Evolutionary conservation across 2,888 invertebrate genomes (phyloP).

Genomic region (Orthosia gracilis): DNA sequence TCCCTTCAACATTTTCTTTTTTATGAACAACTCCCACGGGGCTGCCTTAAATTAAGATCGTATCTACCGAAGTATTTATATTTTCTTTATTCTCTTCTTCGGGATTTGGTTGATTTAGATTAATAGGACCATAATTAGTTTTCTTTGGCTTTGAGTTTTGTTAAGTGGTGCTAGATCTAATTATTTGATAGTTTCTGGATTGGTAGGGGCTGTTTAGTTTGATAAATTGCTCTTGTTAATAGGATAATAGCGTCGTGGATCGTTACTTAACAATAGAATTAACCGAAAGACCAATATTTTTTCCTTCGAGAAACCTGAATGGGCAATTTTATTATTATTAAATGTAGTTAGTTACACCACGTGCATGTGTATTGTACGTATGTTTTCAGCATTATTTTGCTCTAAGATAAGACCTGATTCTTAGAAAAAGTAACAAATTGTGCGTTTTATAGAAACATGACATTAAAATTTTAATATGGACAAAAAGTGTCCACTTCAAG

Average conservation of each 20-base stretch:
- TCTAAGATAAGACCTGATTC: background rate
- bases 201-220: constrained; percentile 8
- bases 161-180: constrained; percentile 47
- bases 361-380: too few species aligned
- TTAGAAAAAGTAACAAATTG: background rate
- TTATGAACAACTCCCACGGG: constrained; percentile 67
- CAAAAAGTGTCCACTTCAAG: background rate
- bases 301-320: background rate
- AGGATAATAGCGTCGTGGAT: background rate
- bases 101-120: constrained; percentile 59
- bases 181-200: constrained; percentile 46
- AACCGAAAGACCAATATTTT: background rate
- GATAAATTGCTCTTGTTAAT: constrained; percentile 34
- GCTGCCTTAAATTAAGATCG: constrained; percentile 68
- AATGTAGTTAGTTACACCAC: too few species aligned
- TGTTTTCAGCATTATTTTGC: too few species aligned
- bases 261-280: background rate
- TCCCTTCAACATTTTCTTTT: constrained; percentile 60
- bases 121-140: constrained; percentile 64
- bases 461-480: background rate
- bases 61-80: constrained; percentile 65
- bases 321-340: background rate
- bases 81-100: constrained; percentile 59
- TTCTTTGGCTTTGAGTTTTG: constrained; percentile 42
- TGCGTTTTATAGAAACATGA: background rate